A percentile compares a stretch with the other conserved stretches of the same genome.
phyloP scores from a whole-genome alignment of 2,113 vertebrate species.

The Saimiri boliviensis region DNA sequence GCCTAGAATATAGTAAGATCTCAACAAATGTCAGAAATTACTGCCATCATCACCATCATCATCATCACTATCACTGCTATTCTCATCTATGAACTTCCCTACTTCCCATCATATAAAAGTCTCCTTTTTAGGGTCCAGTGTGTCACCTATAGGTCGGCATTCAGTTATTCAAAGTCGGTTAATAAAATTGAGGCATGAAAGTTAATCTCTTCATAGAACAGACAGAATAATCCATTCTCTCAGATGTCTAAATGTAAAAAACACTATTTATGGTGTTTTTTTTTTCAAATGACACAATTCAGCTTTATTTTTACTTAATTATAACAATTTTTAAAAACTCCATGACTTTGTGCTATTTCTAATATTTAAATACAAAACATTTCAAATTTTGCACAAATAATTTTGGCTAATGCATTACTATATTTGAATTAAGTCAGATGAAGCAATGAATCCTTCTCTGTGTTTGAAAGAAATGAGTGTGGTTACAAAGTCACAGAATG shows the following conservation, averaged over 20 bases:
- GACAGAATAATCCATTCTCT: not conserved
- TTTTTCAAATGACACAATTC: too few relatives aligned
- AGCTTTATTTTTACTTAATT: too few relatives aligned
- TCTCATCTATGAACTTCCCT: not conserved
- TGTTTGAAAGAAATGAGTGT: too few relatives aligned
- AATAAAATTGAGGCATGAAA: not conserved
- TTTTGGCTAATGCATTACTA: too few relatives aligned
- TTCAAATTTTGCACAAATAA: too few relatives aligned
- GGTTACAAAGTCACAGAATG: too few relatives aligned
- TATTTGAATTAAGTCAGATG: too few relatives aligned
- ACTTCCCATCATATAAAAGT: not conserved
- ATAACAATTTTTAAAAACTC: too few relatives aligned
- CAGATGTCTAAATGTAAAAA: not conserved
- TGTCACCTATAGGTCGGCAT: not conserved
- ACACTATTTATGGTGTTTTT: not conserved
- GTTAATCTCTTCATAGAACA: not conserved
- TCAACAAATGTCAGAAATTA: not conserved
- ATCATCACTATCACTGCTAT: not conserved
- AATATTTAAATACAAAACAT: too few relatives aligned
- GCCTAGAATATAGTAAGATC: not conserved
- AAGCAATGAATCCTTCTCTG: too few relatives aligned
- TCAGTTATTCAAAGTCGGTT: not conserved
- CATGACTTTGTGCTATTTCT: too few relatives aligned
- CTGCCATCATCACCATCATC: not conserved
- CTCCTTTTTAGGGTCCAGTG: not conserved